A percentile compares a stretch with the other conserved stretches of the same genome.
Conservation (phyloP, 2,888 invertebrate species). For the Morpho achilles region DNA sequence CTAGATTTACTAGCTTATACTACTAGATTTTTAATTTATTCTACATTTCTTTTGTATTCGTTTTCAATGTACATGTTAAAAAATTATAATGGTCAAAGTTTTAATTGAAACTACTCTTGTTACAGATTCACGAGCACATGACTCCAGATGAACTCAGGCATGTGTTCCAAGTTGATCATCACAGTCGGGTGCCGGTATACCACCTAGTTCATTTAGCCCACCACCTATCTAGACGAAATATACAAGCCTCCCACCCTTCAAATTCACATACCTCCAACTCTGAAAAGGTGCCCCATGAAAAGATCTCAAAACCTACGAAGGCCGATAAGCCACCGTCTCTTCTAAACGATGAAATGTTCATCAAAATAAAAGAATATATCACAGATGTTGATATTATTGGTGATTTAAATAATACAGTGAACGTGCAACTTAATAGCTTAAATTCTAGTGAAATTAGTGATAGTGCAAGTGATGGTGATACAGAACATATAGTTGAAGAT, state of each 20-base stretch:
- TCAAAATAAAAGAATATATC: slow-evolving; percentile 54
- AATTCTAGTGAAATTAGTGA: slow-evolving; percentile 60
- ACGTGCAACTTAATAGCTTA: slow-evolving; percentile 57
- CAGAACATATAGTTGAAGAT: slow-evolving; percentile 51
- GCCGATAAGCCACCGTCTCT: slow-evolving; percentile 54
- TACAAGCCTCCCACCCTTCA: slow-evolving; percentile 47
- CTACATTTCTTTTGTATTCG: too few relatives aligned
- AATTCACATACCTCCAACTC: slow-evolving; percentile 44
- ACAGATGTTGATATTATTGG: slow-evolving; percentile 67
- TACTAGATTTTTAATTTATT: too few relatives aligned
- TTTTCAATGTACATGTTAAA: too few relatives aligned
- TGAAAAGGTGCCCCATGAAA: slow-evolving; percentile 62
- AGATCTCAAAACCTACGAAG: slow-evolving; percentile 50
- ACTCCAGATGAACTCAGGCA: slow-evolving; percentile 88
- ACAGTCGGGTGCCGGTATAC: slow-evolving; percentile 89
- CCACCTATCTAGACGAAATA: slow-evolving; percentile 70
- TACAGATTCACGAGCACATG: slow-evolving; percentile 95
- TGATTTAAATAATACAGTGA: slow-evolving; percentile 65
- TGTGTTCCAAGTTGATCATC: slow-evolving; percentile 90
- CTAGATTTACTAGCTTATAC: too few relatives aligned
- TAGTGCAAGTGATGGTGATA: slow-evolving; percentile 44
- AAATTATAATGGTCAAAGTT: background rate
- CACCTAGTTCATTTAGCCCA: slow-evolving; percentile 89
- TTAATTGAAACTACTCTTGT: slow-evolving; percentile 18
- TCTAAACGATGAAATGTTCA: slow-evolving; percentile 68